phyloP scores from a whole-genome alignment of 2,797 vertebrate species.

The Syndactyla subalaris region DNA sequence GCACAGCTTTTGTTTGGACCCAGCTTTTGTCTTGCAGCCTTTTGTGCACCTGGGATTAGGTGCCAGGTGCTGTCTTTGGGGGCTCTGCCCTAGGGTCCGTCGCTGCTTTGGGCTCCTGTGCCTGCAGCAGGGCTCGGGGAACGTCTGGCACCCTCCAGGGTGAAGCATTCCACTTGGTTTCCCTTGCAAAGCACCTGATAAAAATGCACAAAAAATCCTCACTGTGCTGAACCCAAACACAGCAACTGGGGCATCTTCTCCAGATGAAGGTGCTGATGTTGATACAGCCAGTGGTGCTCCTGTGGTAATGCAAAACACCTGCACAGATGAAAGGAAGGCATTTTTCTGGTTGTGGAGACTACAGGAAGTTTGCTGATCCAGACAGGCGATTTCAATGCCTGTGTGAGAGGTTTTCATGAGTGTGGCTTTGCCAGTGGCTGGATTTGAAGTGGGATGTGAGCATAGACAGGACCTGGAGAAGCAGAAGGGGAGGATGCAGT shows the following conservation, averaged over 20 bases:
- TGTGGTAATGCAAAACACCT: not conserved
- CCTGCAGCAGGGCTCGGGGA: not conserved
- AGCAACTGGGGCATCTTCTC: not conserved
- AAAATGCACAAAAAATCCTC: not conserved
- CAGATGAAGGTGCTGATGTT: not conserved
- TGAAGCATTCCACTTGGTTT: not conserved
- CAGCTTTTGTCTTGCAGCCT: not conserved
- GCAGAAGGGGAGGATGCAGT: not conserved
- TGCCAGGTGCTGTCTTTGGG: not conserved
- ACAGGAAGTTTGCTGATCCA: not conserved
- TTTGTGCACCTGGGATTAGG: not conserved
- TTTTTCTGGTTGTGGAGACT: not conserved
- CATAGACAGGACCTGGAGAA: not conserved
- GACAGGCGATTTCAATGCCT: not conserved
- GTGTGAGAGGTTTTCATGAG: not conserved
- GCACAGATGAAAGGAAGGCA: not conserved
- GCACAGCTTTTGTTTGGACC: not conserved
- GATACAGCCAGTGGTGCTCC: not conserved
- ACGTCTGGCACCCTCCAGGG: fast-evolving
- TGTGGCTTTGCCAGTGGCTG: not conserved
- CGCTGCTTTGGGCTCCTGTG: not conserved
- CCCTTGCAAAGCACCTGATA: not conserved
- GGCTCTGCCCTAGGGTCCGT: not conserved
- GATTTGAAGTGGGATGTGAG: not conserved
- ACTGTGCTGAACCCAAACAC: not conserved